Evolutionary conservation across 2,888 invertebrate genomes (phyloP).

Genomic region (Volucella inflata): DNA sequence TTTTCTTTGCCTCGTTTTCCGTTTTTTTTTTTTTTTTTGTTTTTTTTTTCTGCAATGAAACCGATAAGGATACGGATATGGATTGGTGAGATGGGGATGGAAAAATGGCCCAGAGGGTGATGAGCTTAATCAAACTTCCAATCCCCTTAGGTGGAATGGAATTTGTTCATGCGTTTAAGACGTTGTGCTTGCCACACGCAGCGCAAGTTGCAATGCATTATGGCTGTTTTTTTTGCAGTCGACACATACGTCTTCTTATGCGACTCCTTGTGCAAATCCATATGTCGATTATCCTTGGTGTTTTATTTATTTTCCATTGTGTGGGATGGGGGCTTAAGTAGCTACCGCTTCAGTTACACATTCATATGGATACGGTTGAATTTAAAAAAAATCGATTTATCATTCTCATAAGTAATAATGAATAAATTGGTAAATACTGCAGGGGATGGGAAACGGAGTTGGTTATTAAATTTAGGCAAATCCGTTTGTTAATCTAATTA

Average conservation of each 20-base stretch:
- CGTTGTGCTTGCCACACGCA: slow-evolving; percentile 69
- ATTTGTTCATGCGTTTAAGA: slow-evolving; percentile 73
- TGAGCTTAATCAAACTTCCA: slow-evolving; percentile 68
- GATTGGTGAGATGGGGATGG: not conserved
- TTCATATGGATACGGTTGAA: slow-evolving; percentile 41
- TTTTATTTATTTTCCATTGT: slow-evolving; percentile 38
- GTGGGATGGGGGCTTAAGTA: not conserved
- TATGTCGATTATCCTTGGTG: slow-evolving; percentile 51
- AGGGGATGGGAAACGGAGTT: not conserved
- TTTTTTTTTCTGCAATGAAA: slow-evolving; percentile 26
- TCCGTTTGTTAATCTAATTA: no score
- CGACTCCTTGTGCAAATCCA: slow-evolving; percentile 29
- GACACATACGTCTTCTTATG: not conserved
- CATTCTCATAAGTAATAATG: slow-evolving; percentile 27
- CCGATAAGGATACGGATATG: slow-evolving; percentile 50
- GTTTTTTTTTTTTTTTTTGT: not conserved
- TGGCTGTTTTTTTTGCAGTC: not conserved
- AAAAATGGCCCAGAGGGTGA: slow-evolving; percentile 49
- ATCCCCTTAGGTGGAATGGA: slow-evolving; percentile 49
- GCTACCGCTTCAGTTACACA: not conserved
- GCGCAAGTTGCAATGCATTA: slow-evolving; percentile 64
- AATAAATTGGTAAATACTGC: slow-evolving; percentile 23
- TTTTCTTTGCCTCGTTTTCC: slow-evolving; percentile 3
- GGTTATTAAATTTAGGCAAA: no score
- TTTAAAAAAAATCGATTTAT: slow-evolving; percentile 33